Conservation (phyloP, 2,888 invertebrate genomes). For the Leucophenga maculata region DNA sequence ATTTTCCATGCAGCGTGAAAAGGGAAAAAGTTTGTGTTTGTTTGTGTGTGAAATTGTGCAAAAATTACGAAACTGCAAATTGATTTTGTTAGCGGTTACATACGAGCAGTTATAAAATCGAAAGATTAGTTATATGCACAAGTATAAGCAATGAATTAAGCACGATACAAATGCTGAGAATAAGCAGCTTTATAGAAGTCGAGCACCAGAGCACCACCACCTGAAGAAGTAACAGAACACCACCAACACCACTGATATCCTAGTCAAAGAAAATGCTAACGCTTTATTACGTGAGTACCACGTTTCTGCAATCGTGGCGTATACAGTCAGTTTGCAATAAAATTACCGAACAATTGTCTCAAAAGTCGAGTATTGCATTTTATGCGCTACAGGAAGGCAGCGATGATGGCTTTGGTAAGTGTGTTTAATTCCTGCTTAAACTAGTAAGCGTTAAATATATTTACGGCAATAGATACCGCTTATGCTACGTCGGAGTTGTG, state of each 20-base stretch:
- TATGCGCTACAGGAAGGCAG: constrained; percentile 74
- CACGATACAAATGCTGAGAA: too few relatives aligned
- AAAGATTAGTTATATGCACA: neutral
- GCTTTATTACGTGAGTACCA: constrained; percentile 87
- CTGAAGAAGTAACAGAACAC: neutral
- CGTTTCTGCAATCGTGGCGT: constrained; percentile 86
- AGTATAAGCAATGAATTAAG: neutral
- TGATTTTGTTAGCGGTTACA: constrained; percentile 46
- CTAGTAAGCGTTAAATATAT: too few relatives aligned
- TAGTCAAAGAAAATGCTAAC: constrained; percentile 75
- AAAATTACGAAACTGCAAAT: constrained; percentile 56
- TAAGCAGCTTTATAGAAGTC: neutral
- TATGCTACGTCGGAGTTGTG: constrained; percentile 70
- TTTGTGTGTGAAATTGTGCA: constrained; percentile 28
- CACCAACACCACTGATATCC: constrained; percentile 1
- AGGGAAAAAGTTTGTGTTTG: neutral
- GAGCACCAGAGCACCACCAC: constrained; percentile 1
- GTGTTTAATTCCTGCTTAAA: too few relatives aligned
- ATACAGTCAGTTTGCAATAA: constrained; percentile 81
- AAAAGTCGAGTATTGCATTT: constrained; percentile 77
- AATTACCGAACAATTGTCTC: constrained; percentile 76
- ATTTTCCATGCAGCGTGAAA: constrained; percentile 2
- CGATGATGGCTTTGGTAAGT: constrained; percentile 69
- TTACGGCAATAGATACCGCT: constrained; percentile 55
- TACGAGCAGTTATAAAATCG: neutral